Conservation (phyloP, 2,888 invertebrate species). For the Rhagophthalmus giganteus region DNA sequence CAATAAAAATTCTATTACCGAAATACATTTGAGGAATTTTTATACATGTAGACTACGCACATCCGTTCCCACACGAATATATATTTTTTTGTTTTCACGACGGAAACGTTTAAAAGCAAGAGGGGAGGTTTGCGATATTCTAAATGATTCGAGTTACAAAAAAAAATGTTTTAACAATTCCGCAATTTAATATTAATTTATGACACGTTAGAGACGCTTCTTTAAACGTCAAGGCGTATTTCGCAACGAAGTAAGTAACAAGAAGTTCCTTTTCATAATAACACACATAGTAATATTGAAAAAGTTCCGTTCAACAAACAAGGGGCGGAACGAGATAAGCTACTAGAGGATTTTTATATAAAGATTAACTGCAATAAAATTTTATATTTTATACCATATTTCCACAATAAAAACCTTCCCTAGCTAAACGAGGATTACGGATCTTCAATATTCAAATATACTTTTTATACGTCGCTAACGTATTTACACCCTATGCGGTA, state of each 20-base stretch:
- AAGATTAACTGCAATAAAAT: constrained; percentile 31
- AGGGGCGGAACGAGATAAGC: constrained; percentile 17
- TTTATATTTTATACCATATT: constrained; percentile 31
- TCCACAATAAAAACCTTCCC: constrained; percentile 23
- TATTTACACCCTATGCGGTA: constrained; percentile 26
- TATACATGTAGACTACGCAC: too few species aligned
- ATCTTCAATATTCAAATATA: constrained; percentile 30
- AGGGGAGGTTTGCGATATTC: too few species aligned
- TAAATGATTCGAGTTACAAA: too few species aligned
- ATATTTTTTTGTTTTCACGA: constrained; percentile 34
- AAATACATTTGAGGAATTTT: too few species aligned
- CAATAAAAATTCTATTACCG: too few species aligned
- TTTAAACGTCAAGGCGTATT: too few species aligned
- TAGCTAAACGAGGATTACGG: constrained; percentile 25
- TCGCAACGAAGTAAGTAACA: constrained; percentile 10
- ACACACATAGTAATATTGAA: constrained; percentile 15
- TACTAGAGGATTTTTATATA: constrained; percentile 14
- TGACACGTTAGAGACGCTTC: neutral
- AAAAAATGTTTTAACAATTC: too few species aligned
- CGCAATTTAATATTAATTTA: too few species aligned
- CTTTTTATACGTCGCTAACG: constrained; percentile 26
- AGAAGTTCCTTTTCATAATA: constrained; percentile 11
- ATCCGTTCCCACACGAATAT: constrained; percentile 40
- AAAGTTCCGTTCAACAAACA: constrained; percentile 21
- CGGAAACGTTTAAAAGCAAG: constrained; percentile 19